phyloP scores from a whole-genome alignment of 2,888 invertebrate genomes.

The Coremacera marginata region DNA sequence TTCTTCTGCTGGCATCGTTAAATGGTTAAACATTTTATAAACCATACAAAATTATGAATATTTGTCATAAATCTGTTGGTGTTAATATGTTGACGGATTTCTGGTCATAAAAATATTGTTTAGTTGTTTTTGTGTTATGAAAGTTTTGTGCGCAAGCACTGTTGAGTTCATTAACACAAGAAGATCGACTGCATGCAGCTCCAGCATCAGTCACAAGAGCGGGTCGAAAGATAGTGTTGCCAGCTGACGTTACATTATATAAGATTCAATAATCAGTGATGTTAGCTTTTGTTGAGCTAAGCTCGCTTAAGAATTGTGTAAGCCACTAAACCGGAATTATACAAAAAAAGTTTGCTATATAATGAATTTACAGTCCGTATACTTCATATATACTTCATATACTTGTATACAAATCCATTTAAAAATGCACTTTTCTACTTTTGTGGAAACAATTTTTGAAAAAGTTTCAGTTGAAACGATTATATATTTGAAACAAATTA shows the following conservation, averaged over 20 bases:
- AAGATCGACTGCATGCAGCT: constrained; percentile 1
- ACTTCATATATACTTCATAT: no score
- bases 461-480: no score
- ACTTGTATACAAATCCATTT: no score
- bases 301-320: no score
- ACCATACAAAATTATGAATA: constrained; percentile 46
- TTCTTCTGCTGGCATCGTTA: constrained; percentile 15
- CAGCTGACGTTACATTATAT: neutral
- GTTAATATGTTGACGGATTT: constrained; percentile 66
- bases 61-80: constrained; percentile 50
- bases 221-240: neutral
- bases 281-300: no score
- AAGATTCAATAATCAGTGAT: no score
- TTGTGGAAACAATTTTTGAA: no score
- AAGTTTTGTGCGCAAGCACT: constrained; percentile 56
- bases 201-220: neutral
- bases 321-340: no score
- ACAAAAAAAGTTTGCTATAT: no score
- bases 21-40: constrained; percentile 38
- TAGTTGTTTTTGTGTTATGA: constrained; percentile 44
- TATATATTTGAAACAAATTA: no score
- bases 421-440: no score
- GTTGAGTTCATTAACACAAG: constrained; percentile 62
- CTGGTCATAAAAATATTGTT: constrained; percentile 59
- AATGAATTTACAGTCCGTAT: no score